phyloP scores from a whole-genome alignment of 2,797 vertebrate genomes.

The Aphelocoma californica region DNA sequence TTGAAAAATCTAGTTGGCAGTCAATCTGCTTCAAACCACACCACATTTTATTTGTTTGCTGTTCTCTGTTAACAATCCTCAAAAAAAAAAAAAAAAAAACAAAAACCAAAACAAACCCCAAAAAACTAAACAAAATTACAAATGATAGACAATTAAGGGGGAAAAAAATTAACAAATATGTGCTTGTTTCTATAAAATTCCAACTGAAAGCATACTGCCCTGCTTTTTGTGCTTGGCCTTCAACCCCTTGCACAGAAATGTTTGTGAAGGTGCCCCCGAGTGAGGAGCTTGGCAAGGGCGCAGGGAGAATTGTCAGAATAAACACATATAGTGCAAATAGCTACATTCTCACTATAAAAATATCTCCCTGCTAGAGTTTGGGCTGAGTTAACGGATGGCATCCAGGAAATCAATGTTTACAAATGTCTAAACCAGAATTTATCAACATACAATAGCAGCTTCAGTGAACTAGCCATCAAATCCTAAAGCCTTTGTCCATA shows the following conservation, averaged over 20 bases:
- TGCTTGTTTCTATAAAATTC: slow-evolving; percentile 4
- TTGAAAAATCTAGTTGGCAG: background rate
- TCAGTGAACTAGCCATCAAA: background rate
- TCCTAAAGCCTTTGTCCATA: background rate
- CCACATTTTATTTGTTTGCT: slow-evolving; percentile 15
- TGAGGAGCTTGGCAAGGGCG: background rate
- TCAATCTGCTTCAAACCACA: slow-evolving; percentile 13
- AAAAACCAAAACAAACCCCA: no score
- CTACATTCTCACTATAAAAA: background rate
- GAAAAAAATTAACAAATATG: slow-evolving; percentile 18
- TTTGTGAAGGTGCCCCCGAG: background rate
- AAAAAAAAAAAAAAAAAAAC: slow-evolving; percentile 45
- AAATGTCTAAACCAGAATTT: background rate
- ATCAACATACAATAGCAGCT: background rate
- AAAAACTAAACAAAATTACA: slow-evolving; percentile 27
- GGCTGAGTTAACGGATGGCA: background rate
- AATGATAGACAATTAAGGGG: slow-evolving; percentile 15
- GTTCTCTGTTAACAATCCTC: slow-evolving; percentile 50
- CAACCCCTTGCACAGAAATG: background rate
- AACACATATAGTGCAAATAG: background rate
- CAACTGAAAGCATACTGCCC: background rate
- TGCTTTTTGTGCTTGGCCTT: background rate
- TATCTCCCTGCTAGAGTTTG: background rate
- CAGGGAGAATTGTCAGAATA: background rate
- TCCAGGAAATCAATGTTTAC: slow-evolving; percentile 13